A percentile compares a stretch with the other conserved stretches of the same genome.
Evolutionary conservation across 2,888 invertebrate genomes (phyloP).

Genomic region (Coelopa pilipes): DNA sequence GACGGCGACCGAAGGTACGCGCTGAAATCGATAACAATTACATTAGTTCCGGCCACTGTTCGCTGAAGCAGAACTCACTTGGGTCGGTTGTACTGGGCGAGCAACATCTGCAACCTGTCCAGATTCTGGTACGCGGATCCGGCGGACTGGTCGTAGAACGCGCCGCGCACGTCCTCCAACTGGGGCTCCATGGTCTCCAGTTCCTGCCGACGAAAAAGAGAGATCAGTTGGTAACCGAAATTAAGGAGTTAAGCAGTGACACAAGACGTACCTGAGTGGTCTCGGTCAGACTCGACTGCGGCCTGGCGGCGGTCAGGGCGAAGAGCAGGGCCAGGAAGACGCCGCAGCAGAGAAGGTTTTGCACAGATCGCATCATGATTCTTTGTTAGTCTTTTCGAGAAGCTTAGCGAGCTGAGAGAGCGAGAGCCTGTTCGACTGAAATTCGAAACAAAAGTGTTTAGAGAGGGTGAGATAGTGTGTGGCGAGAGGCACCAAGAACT

Average conservation of each 20-base stretch:
- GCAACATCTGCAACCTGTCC: constrained; percentile 61
- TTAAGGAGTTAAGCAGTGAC: not conserved
- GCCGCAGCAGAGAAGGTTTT: constrained; percentile 51
- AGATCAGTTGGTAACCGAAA: not conserved
- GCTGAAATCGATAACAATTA: constrained; percentile 44
- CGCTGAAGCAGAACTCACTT: constrained; percentile 43
- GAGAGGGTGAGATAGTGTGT: too few species aligned
- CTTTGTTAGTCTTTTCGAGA: not conserved
- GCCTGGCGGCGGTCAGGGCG: constrained; percentile 51
- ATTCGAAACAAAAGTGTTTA: too few species aligned
- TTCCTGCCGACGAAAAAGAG: constrained; percentile 44
- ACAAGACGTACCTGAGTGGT: constrained; percentile 48
- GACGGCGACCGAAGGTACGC: constrained; percentile 55
- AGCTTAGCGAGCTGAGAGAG: not conserved
- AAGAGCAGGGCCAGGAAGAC: constrained; percentile 48
- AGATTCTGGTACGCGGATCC: constrained; percentile 58
- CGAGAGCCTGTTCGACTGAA: too few species aligned
- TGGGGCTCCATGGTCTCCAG: constrained; percentile 53
- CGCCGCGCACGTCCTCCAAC: constrained; percentile 53
- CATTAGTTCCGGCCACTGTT: too few species aligned
- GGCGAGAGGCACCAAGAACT: not conserved
- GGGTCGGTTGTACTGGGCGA: constrained; percentile 59
- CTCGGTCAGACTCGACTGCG: constrained; percentile 49
- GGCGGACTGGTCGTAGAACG: constrained; percentile 57
- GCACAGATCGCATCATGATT: constrained; percentile 54